These are phyloP conservation scores for Halisarca cf. caerulea DNA, from an alignment of 37 sponge, comb jelly and placozoan genomes.

Conservation along the genomic window DNA sequence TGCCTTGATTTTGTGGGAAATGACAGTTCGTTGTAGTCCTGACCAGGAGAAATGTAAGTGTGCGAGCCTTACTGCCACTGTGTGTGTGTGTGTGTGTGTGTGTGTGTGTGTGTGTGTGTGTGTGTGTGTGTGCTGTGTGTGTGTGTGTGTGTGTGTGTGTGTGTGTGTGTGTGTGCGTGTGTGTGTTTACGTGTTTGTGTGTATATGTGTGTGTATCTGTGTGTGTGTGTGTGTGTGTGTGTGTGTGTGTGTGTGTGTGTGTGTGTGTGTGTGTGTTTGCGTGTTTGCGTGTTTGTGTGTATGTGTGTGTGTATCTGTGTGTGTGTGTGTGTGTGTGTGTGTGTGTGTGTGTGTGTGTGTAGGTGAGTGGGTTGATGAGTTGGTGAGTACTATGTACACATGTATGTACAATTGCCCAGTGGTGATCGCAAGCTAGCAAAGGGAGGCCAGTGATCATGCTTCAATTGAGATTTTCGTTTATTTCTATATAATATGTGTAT, in stretches of 20 bases:
- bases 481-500: too few relatives aligned
- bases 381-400: too few relatives aligned
- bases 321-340: neutral
- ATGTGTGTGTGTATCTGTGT: neutral
- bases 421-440: too few relatives aligned
- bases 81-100: constrained; percentile 2
- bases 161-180: neutral
- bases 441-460: too few relatives aligned
- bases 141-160: neutral
- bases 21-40: constrained; percentile 52
- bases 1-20: constrained; percentile 83
- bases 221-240: constrained; percentile 27
- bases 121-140: neutral
- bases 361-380: too few relatives aligned
- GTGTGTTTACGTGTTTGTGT: constrained; percentile 6
- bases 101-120: constrained; percentile 31
- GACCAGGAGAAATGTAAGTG: neutral
- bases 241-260: constrained; percentile 6
- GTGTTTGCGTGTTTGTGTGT: neutral
- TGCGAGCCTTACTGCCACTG: neutral
- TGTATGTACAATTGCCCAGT: too few relatives aligned
- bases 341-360: neutral
- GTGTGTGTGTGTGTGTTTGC: neutral
- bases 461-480: too few relatives aligned
- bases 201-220: constrained; percentile 1